Evolutionary conservation across 30 jellyfish, hydroid and myxozoan genomes (phyloP).

Genomic region (Nemopilema nomurai): DNA sequence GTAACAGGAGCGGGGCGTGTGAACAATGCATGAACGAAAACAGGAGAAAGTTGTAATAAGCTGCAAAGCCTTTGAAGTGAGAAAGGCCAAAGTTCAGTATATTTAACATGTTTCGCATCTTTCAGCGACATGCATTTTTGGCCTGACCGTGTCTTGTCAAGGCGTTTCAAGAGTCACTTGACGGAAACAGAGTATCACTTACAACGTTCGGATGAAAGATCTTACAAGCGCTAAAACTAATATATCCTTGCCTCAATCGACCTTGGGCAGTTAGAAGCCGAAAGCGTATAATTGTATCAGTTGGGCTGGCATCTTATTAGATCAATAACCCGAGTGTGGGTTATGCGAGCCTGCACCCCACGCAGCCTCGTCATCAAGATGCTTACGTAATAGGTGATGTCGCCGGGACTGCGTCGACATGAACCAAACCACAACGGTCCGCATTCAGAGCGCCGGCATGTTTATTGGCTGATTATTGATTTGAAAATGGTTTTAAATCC

Average conservation of each 20-base stretch:
- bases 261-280: neutral
- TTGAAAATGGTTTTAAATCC: neutral
- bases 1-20: neutral
- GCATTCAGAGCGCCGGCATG: neutral
- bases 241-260: neutral
- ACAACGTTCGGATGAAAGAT: slow-evolving; percentile 35
- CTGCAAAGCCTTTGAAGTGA: slow-evolving; percentile 31
- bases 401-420: neutral
- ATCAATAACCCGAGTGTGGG: neutral
- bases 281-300: neutral
- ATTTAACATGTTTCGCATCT: slow-evolving; percentile 44
- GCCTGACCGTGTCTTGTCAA: slow-evolving; percentile 16
- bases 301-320: too few relatives aligned
- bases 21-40: neutral
- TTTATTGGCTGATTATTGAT: neutral
- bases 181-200: slow-evolving; percentile 40
- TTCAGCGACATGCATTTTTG: slow-evolving; percentile 14
- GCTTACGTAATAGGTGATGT: neutral
- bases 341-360: neutral
- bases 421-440: neutral
- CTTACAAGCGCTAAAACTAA: slow-evolving; percentile 42
- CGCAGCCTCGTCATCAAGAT: neutral
- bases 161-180: slow-evolving; percentile 22
- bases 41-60: slow-evolving; percentile 12
- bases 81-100: slow-evolving; percentile 13